Base-by-base conservation (phyloP, 1,140 invertebrate genomes). In the Belonocnema kinseyi region DNA sequence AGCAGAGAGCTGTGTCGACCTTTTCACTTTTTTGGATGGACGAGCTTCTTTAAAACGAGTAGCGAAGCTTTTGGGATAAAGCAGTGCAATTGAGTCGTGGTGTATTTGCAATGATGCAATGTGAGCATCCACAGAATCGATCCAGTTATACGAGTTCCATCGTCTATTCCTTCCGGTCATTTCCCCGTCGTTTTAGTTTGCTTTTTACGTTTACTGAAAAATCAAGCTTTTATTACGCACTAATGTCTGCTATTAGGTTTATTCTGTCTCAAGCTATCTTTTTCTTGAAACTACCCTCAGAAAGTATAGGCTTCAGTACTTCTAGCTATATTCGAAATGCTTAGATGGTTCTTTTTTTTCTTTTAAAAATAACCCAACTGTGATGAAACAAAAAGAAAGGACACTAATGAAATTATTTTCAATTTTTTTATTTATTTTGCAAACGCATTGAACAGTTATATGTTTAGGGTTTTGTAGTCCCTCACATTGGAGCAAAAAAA, bases 1-100 rank as follows among this genome's bases (percentile, higher is more conserved):
- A 17, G 3, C 11, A 21, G 19, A 26, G 19, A 58, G 19, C 56
- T 26, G 21, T 58, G 16, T 17, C 17, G 56, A 58, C 56, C 56
- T 58, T 46, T 58, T 58, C 19, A 58, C 56, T 21, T 58, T 58
- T 58, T 58, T 17, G 19, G 19, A 58, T 58, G 56, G 56, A 58
- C 19, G 19, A 58, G 13, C 56, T 58, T 58, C 19, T 58, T 58
- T 33, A 58, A 58, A 58, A 21, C 11, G 19, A 26, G 19, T 10
- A 58, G 56, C 21, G 19, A 26, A 58, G 56, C 56, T 58, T 58
- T 58, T 58, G 33, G 56, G 56, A 58, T 58, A 33, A 58, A 21
- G 56, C 19, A 58, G 10, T 58, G 56, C 56, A 58, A 58, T 58
- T 21, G 56, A 58, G 56, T 58, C 5, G 56, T 14, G 19, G 11